A percentile compares a stretch with the other conserved stretches of the same genome.
Conservation (phyloP, 1,140 invertebrate genomes). For the Harpegnathos saltator region DNA sequence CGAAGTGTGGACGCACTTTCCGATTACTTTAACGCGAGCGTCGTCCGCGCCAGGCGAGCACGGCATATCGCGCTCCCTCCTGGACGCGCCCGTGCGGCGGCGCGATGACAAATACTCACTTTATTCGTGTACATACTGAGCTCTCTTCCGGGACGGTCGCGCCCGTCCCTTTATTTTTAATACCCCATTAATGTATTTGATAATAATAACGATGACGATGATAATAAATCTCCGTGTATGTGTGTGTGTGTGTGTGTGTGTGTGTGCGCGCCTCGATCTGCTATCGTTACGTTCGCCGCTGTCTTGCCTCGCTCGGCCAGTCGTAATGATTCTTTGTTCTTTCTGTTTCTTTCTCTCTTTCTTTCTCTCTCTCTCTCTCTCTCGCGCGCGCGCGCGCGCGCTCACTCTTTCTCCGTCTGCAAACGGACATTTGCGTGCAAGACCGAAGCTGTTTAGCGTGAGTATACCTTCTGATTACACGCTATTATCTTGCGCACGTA, state of each 20-base stretch:
- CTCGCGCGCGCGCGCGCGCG: too few relatives aligned
- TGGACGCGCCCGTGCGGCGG: not conserved
- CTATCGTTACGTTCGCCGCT: conserved; percentile 44
- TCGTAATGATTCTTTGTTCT: not conserved
- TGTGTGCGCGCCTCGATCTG: conserved; percentile 52
- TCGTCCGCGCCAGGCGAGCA: too few relatives aligned
- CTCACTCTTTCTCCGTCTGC: too few relatives aligned
- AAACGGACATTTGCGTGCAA: not conserved
- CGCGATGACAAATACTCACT: conserved; percentile 46
- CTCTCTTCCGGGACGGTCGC: conserved; percentile 63
- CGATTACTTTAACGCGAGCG: conserved; percentile 26
- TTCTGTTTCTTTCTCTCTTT: not conserved
- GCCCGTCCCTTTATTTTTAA: conserved; percentile 70
- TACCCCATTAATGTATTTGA: conserved; percentile 73
- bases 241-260: conserved; percentile 61
- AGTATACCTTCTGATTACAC: conserved; percentile 48
- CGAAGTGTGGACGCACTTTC: conserved; percentile 20
- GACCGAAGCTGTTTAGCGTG: conserved; percentile 8
- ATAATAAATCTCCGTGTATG: conserved; percentile 50
- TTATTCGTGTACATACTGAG: conserved; percentile 59
- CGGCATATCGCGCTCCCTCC: not conserved
- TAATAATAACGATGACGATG: conserved; percentile 68
- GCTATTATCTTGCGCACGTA: conserved; percentile 23
- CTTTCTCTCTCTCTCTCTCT: too few relatives aligned
- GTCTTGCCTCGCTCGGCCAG: not conserved